phyloP scores from a whole-genome alignment of 2,113 vertebrate species.

The Eupsittula cactorum region DNA sequence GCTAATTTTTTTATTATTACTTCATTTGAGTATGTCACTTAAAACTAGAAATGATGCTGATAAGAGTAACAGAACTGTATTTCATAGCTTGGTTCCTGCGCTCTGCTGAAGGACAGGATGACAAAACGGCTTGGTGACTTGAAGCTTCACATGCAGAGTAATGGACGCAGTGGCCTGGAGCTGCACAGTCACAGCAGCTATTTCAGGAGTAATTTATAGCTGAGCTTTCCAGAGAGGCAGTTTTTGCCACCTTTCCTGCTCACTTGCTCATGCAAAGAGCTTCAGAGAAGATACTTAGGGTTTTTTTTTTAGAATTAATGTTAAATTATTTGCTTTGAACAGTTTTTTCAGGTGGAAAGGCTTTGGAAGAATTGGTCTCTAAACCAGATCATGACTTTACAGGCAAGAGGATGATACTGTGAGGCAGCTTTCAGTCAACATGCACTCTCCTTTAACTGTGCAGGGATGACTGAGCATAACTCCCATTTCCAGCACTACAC shows the following conservation, averaged over 20 bases:
- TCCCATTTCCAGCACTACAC: neutral
- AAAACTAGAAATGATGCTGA: neutral
- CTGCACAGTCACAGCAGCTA: neutral
- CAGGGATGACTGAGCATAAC: neutral
- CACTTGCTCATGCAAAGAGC: neutral
- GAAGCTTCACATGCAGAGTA: neutral
- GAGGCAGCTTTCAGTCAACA: neutral
- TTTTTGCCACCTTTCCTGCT: neutral
- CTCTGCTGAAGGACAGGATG: neutral
- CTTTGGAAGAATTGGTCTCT: neutral
- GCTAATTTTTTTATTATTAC: neutral
- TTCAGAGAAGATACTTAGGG: neutral
- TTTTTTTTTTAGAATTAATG: neutral
- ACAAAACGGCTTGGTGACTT: neutral
- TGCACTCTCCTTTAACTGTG: neutral
- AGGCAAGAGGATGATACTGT: neutral
- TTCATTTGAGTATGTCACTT: slow-evolving; percentile 9
- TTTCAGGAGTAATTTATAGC: slow-evolving; percentile 4
- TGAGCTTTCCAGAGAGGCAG: neutral
- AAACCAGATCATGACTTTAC: neutral
- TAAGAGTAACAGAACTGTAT: neutral
- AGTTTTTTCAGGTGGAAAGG: neutral
- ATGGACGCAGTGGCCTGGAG: neutral
- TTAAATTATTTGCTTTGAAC: neutral
- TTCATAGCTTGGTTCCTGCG: neutral